phyloP scores from a whole-genome alignment of 2,113 vertebrate genomes.

The Dromiciops gliroides region DNA sequence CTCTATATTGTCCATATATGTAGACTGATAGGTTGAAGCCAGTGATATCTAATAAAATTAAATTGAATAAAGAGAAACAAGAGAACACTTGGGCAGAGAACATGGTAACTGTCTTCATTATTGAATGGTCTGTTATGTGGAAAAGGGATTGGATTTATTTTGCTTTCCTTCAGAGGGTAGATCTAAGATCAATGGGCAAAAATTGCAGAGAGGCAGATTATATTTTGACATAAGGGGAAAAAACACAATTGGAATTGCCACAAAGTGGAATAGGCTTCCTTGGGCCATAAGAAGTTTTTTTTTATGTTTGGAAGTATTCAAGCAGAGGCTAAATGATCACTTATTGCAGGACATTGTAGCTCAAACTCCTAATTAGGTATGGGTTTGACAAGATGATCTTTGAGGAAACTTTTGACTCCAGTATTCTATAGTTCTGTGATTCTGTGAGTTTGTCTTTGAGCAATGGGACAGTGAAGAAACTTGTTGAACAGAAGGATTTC shows the following conservation, averaged over 20 bases:
- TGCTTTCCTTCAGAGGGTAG: neutral
- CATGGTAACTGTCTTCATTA: neutral
- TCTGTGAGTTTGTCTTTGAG: neutral
- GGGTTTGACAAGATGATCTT: neutral
- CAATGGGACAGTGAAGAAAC: neutral
- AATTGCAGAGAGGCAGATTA: neutral
- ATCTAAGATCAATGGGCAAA: neutral
- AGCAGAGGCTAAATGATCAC: neutral
- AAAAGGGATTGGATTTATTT: neutral
- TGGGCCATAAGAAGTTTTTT: neutral
- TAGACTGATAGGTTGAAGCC: neutral
- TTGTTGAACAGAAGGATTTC: neutral
- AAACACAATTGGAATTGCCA: neutral
- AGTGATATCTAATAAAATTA: neutral
- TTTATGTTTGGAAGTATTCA: neutral
- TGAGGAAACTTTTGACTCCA: neutral
- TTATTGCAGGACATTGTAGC: neutral
- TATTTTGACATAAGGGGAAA: neutral
- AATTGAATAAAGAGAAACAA: neutral
- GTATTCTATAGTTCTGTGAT: neutral
- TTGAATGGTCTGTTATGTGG: neutral
- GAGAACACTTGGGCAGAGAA: neutral
- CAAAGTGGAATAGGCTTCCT: neutral
- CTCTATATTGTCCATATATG: neutral
- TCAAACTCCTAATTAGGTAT: neutral